Base-by-base conservation (phyloP, 2,797 vertebrate genomes). In the Megalops cyprinoides region DNA sequence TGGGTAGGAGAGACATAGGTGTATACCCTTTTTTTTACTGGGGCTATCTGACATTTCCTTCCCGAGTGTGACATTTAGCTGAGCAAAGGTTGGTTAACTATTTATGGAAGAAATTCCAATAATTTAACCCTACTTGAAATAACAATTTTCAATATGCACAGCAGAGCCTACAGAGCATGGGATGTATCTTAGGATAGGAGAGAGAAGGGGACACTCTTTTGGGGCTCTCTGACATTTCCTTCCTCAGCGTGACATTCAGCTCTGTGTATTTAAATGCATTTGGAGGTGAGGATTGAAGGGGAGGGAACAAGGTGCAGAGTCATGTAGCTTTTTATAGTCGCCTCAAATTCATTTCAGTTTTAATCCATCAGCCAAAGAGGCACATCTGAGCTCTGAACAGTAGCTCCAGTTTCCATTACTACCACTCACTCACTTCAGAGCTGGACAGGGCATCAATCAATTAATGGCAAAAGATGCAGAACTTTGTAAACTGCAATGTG, bases 261-360 rank as follows among this genome's bases (percentile, higher is more conserved):
- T n/a, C 6, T n/a, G 39, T 71, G 39, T 71, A 71, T 44, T 71
- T 71, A 71, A 48, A 18, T 74, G 25, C 37, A 60, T 58, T 42
- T 74, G 67, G 23, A 44, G 51, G 49, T 51, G 42, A 53, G 67
- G 55, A 49, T 67, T 42, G 37, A 73, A 74, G 51, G 62, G 44
- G n/a, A 79, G 51, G 34, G 49, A n/a, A 58, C 42, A 39, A 44
- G 46, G 55, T 60, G 42, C 69, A 74, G 25, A 28, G 67, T 23
- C 67, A 39, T 74, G 51, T 58, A 53, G 67, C 37, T 79, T 79
- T 55, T 74, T 39, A 31, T 53, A 56, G 42, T 71, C 67, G 71
- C 67, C 67, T 71, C 39, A 1, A 44, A 71, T 44, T 44, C 67
- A 71, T 71, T 44, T 23, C 67, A 23, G 67, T 39, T 71, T 34